phyloP scores from a whole-genome alignment of 2,888 invertebrate species.

The Gymnocheta viridis region DNA sequence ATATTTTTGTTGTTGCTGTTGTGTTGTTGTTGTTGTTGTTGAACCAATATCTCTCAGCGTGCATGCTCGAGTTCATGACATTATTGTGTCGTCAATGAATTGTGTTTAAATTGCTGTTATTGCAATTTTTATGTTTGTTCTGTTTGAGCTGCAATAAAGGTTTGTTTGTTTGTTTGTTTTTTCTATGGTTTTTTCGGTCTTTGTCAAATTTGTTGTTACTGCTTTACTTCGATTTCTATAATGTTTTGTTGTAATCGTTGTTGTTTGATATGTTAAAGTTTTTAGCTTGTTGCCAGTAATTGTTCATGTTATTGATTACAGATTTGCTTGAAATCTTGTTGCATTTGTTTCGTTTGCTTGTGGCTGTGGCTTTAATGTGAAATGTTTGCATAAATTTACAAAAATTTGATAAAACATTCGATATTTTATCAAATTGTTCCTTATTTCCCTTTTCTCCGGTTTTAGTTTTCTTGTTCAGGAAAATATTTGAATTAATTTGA shows the following conservation, averaged over 20 bases:
- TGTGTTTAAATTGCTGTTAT: constrained; percentile 71
- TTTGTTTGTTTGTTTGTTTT: constrained; percentile 33
- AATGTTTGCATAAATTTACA: constrained; percentile 68
- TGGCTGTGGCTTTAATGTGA: constrained; percentile 54
- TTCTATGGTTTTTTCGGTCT: background rate
- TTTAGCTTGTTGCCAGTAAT: constrained; percentile 69
- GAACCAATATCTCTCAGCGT: constrained; percentile 66
- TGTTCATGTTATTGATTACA: constrained; percentile 70
- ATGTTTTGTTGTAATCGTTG: constrained; percentile 49
- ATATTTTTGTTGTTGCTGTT: background rate
- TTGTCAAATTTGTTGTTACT: constrained; percentile 33
- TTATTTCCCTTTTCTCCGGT: background rate
- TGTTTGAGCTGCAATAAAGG: constrained; percentile 62
- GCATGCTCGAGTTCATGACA: constrained; percentile 73
- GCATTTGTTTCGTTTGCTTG: constrained; percentile 42
- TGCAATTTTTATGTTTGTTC: constrained; percentile 68
- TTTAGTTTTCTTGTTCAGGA: constrained; percentile 11
- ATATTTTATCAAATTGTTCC: constrained; percentile 50
- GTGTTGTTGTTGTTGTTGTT: constrained; percentile 20
- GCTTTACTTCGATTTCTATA: constrained; percentile 45
- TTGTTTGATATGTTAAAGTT: constrained; percentile 61
- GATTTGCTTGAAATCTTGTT: constrained; percentile 66
- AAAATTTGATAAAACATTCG: constrained; percentile 68
- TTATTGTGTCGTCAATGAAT: constrained; percentile 72
- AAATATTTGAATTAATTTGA: constrained; percentile 46